Conservation (phyloP, 1,140 invertebrate species). For the Meloidogyne floridensis region DNA sequence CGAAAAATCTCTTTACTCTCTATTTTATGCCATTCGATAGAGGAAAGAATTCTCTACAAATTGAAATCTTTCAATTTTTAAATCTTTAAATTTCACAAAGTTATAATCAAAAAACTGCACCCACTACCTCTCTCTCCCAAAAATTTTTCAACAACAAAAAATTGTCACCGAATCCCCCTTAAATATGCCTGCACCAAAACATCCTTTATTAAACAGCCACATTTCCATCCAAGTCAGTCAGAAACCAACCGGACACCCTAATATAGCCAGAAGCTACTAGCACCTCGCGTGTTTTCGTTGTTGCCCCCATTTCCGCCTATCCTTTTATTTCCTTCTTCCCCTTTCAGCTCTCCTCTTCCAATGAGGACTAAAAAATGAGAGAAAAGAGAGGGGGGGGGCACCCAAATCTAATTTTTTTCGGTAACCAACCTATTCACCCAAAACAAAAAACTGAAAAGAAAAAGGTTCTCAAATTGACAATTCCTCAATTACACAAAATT, state of each 20-base stretch:
- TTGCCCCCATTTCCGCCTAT: background rate
- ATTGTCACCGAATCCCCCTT: too few relatives aligned
- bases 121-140: too few relatives aligned
- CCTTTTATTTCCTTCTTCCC: background rate
- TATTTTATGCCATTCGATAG: too few relatives aligned
- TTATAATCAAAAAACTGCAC: too few relatives aligned
- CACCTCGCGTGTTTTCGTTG: background rate
- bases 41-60: too few relatives aligned
- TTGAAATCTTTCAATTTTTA: too few relatives aligned
- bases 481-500: background rate
- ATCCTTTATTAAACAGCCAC: background rate
- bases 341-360: background rate
- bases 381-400: background rate
- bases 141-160: too few relatives aligned
- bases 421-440: background rate
- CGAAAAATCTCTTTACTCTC: too few relatives aligned
- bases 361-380: constrained; percentile 2
- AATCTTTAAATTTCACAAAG: too few relatives aligned
- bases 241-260: background rate
- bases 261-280: background rate
- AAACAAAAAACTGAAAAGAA: background rate
- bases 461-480: background rate
- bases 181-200: background rate
- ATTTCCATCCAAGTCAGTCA: background rate
- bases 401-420: background rate